A percentile compares a stretch with the other conserved stretches of the same genome.
Evolutionary conservation across 1,140 invertebrate species (phyloP).

Genomic region (Chrysomallon squamiferum): DNA sequence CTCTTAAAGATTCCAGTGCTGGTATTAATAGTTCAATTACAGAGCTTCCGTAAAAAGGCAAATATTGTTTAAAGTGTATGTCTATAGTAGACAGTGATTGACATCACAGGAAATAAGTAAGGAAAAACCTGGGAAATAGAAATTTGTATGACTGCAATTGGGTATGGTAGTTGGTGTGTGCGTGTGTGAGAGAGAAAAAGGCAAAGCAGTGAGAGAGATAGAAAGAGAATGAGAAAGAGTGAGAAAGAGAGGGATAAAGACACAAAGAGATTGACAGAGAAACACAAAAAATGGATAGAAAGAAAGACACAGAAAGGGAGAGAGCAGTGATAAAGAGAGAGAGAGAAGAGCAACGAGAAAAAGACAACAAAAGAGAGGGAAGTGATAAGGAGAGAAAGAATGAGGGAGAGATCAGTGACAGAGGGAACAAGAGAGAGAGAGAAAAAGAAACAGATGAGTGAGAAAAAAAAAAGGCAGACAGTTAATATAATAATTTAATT

Average conservation of each 20-base stretch:
- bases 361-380: background rate
- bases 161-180: background rate
- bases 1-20: too few relatives aligned
- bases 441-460: too few relatives aligned
- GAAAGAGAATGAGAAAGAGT: background rate
- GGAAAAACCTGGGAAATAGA: too few relatives aligned
- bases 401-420: background rate
- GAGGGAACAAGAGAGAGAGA: background rate
- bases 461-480: too few relatives aligned
- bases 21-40: too few relatives aligned
- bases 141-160: too few relatives aligned
- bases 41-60: too few relatives aligned
- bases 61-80: too few relatives aligned
- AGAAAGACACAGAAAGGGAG: background rate
- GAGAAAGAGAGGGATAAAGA: background rate
- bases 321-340: constrained; percentile 3
- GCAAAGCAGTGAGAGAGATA: background rate
- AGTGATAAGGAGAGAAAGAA: background rate
- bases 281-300: background rate
- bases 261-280: background rate
- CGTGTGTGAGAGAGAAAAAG: background rate
- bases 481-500: too few relatives aligned
- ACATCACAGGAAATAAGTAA: too few relatives aligned
- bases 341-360: background rate
- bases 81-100: too few relatives aligned